Base-by-base conservation (phyloP, 2,113 vertebrate species). In the Apistogramma diplotaenia region DNA sequence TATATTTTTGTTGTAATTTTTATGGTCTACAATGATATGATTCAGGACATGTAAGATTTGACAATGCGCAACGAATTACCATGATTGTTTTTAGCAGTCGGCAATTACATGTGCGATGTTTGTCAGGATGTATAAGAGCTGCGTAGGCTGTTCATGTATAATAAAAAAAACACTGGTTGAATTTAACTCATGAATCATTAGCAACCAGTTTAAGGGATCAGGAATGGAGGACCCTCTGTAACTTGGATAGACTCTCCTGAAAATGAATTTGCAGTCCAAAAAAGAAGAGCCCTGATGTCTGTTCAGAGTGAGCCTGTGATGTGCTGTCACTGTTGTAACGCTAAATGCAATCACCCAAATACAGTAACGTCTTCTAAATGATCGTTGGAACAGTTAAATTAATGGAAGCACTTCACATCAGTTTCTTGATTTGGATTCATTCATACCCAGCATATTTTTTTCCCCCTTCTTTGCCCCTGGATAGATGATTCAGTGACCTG, bases 401-500 rank as follows among this genome's bases (percentile, higher is more conserved):
- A 51, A 19, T 51, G 7, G 49, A 51, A 43, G 5, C 40, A 43
- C 40, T 43, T 43, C 5, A 19, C 18, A 19, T 31, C 2, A 51
- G 18, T 33, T 72, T 72, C 59, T 27, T 46, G 11, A 43, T 67
- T 59, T 59, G 59, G 67, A 54, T 78, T 88, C 60, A 58, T 75
- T 87, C 60, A 72, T 72, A 82, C 58, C 79, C 27, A 72, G 2
- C 57, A 21, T 79, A 5, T 49, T 57, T 57, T 6, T 55, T 77
- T 3, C n/a, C 5, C 25, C 35, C 53, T 73, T 78, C 8, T 51
- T 11, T 49, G 74, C 87, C 73, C 71, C 4, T 10, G 31, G 40
- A 60, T 3, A 21, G 40, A 51, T 84, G 78, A 84, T 57, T 84
- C 67, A 75, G 6, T 53, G 75, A 49, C 46, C 37, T 61, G 74